Evolutionary conservation across 2,113 vertebrate genomes (phyloP), one percentile per base, ranked within the genome.

Genomic region (Rynchops niger): DNA sequence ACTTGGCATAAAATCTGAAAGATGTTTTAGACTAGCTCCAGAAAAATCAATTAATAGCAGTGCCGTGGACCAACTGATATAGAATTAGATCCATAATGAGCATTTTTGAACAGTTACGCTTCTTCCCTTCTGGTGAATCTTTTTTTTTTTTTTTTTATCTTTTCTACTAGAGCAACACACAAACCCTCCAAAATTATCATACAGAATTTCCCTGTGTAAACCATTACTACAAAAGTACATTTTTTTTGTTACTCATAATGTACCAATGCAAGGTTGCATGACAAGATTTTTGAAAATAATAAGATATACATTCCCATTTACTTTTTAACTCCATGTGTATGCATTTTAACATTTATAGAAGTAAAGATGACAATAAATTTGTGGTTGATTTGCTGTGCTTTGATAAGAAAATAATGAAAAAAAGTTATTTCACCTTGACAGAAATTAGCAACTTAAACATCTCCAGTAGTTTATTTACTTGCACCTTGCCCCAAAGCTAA

Each of bases 211-310:
- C 18, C 18, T 47, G 17, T 13, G 17, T 36, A 82, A 65, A 47
- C 3, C 4, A 18, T 36, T 43, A 40, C 2, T 74, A 27, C 72
- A 81, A 86, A 23, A 40, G 14, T 30, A 26, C 7, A 11, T 47
- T 34, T n/a, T 53, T 42, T 42, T 81, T n/a, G 11, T 69, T 50
- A 43, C 59, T 59, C 11, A 15, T 38, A 58, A 70, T 12, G 4
- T n/a, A 30, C 3, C 3, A 43, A n/a, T 11, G 4, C 2, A 15
- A 25, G 16, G 5, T 82, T 82, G 15, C 7, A 42, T 11, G 1
- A 43, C 15, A 67, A 40, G 17, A 45, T 49, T 52, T 81, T 6
- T 5, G 29, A 26, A 55, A 45, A 5, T 17, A 38, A 6, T 19
- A 47, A 78, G 10, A 59, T 49, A 42, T 56, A 19, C 5, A n/a